Conservation (phyloP, 1,140 invertebrate species). For the Neodiprion virginianus region DNA sequence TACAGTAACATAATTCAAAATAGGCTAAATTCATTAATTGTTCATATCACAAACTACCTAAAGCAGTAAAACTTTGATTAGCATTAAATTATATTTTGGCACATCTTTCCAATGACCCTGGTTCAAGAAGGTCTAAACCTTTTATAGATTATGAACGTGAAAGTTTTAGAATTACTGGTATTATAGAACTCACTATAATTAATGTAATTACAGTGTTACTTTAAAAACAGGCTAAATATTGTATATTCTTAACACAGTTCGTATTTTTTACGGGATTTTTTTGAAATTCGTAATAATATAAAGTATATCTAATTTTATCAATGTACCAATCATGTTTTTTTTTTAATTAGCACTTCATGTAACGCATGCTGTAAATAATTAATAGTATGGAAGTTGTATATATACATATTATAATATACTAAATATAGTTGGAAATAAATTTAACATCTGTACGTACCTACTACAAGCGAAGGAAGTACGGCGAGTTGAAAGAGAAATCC, state of each 20-base stretch:
- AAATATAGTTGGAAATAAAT: slow-evolving; percentile 30
- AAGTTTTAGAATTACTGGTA: too few relatives aligned
- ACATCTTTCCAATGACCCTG: too few relatives aligned
- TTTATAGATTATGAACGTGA: too few relatives aligned
- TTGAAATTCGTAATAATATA: background rate
- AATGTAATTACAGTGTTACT: background rate
- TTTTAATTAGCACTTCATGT: background rate
- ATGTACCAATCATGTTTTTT: background rate
- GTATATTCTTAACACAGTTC: background rate
- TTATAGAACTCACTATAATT: too few relatives aligned
- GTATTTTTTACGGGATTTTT: background rate
- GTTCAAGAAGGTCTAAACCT: too few relatives aligned
- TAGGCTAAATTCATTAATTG: too few relatives aligned
- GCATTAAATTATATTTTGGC: too few relatives aligned
- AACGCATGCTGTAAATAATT: slow-evolving; percentile 3
- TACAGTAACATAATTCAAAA: background rate
- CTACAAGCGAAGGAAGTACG: slow-evolving; percentile 12
- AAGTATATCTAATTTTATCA: background rate
- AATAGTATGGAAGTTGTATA: slow-evolving; percentile 30
- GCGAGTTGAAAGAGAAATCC: too few relatives aligned
- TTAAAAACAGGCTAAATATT: background rate
- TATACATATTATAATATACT: slow-evolving; percentile 26
- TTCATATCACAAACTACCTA: too few relatives aligned
- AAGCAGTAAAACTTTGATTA: too few relatives aligned
- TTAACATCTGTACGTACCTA: slow-evolving; percentile 35